Percentiles rank a stretch among this genome's conserved stretches.
Conservation (phyloP, 2,113 vertebrate genomes). For the Chaetura pelagica region DNA sequence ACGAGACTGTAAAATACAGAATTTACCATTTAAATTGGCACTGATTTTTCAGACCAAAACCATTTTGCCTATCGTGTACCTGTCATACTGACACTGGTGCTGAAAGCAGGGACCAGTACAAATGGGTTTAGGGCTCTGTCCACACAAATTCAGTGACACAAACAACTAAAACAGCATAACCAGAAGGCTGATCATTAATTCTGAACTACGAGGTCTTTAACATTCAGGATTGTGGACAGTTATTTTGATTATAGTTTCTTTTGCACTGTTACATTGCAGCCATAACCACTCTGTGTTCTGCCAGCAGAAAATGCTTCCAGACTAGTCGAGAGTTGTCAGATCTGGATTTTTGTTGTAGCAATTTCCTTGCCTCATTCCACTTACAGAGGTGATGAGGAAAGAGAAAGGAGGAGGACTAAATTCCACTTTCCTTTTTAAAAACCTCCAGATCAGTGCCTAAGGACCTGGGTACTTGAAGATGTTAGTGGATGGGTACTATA, state of each 20-base stretch:
- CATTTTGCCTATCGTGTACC: not conserved
- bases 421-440: not conserved
- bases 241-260: not conserved
- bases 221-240: not conserved
- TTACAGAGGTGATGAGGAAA: not conserved
- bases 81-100: not conserved
- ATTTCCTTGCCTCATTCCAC: not conserved
- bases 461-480: not conserved
- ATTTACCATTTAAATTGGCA: not conserved
- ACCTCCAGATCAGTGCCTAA: not conserved
- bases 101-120: not conserved
- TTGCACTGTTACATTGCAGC: not conserved
- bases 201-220: not conserved
- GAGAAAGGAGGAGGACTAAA: not conserved
- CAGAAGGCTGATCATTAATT: not conserved
- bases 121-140: not conserved
- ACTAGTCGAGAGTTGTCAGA: no score
- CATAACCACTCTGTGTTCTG: not conserved
- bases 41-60: not conserved
- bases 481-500: not conserved
- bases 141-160: not conserved
- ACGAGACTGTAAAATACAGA: not conserved
- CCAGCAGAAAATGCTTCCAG: not conserved
- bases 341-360: not conserved
- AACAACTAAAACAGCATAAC: not conserved